Evolutionary conservation across 2,113 vertebrate species (phyloP).

Genomic region (Carassius carassius): DNA sequence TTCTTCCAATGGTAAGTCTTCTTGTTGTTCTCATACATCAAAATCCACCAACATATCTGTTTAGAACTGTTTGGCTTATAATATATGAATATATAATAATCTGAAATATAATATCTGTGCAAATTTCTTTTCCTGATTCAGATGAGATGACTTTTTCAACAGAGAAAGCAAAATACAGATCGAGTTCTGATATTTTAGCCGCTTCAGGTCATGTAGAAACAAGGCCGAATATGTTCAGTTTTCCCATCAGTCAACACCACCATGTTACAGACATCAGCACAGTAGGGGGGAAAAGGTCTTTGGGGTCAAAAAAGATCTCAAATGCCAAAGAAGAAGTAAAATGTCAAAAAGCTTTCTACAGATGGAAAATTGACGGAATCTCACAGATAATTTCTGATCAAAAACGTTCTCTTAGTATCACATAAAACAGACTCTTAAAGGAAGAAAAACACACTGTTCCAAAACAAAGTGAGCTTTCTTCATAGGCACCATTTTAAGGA

Average conservation of each 20-base stretch:
- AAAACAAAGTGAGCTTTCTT: background rate
- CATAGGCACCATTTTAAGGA: background rate
- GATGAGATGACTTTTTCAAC: no score
- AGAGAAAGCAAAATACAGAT: background rate
- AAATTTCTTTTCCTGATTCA: no score
- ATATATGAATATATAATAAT: no score
- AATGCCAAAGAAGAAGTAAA: background rate
- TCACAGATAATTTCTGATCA: background rate
- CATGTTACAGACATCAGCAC: background rate
- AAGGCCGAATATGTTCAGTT: background rate
- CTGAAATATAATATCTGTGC: no score
- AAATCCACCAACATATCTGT: no score
- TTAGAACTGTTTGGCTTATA: no score
- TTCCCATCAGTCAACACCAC: background rate
- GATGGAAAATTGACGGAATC: background rate
- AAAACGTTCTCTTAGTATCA: background rate
- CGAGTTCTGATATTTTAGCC: background rate
- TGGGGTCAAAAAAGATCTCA: background rate
- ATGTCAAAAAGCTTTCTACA: background rate
- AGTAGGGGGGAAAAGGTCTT: background rate
- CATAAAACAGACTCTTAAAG: background rate
- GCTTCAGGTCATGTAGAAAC: background rate
- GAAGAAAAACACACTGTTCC: background rate
- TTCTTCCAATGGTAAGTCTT: background rate
- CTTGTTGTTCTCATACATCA: background rate